These are phyloP conservation scores for Phenganax stokvisi DNA, from an alignment of 92 coral and sea anemone species.

Conservation along the genomic window DNA sequence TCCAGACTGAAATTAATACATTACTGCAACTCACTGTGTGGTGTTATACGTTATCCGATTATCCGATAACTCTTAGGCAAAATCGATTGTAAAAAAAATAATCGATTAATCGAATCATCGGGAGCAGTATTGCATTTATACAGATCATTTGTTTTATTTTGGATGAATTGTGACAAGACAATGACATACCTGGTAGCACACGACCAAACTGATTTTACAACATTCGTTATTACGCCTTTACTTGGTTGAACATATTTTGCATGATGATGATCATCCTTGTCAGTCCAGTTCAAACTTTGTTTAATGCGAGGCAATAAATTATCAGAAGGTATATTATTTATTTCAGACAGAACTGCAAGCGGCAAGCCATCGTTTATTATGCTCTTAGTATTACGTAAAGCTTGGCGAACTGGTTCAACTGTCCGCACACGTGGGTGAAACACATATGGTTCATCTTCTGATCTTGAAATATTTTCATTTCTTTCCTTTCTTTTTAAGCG, in stretches of 20 bases:
- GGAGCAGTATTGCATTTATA: no score
- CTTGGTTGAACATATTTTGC: slow-evolving; percentile 69
- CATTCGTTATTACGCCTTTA: slow-evolving; percentile 73
- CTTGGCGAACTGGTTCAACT: slow-evolving; percentile 72
- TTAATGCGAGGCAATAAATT: slow-evolving; percentile 69
- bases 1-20: no score
- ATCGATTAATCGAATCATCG: no score
- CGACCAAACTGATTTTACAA: slow-evolving; percentile 83
- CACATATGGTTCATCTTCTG: slow-evolving; percentile 56
- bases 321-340: slow-evolving; percentile 40
- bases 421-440: slow-evolving; percentile 88
- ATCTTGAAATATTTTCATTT: slow-evolving; percentile 14
- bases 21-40: no score
- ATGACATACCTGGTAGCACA: slow-evolving; percentile 54
- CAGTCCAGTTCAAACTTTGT: slow-evolving; percentile 55
- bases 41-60: no score
- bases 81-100: no score
- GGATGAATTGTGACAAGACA: no score
- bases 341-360: slow-evolving; percentile 34
- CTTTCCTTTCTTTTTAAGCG: slow-evolving; percentile 10
- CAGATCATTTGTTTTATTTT: no score
- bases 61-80: no score
- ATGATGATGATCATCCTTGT: slow-evolving; percentile 57
- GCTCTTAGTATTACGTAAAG: slow-evolving; percentile 71
- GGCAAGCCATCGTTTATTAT: slow-evolving; percentile 59